A percentile compares a stretch with the other conserved stretches of the same genome.
Conservation (phyloP, 2,888 invertebrate genomes). For the Chaitophorus viminalis region DNA sequence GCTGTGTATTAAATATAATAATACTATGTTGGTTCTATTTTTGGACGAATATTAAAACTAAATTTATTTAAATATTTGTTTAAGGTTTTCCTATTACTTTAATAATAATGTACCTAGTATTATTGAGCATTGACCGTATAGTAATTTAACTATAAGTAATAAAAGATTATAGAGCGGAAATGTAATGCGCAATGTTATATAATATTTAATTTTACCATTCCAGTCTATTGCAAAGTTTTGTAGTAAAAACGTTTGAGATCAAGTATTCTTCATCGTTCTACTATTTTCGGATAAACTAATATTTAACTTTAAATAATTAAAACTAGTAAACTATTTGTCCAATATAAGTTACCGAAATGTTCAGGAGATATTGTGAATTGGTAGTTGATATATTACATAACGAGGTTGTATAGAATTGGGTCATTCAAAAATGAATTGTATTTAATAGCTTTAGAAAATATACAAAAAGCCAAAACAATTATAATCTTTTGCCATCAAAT, state of each 20-base stretch:
- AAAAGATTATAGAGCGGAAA: not conserved
- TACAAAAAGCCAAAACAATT: not conserved
- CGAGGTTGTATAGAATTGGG: not conserved
- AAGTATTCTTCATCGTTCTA: not conserved
- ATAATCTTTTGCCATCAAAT: no score
- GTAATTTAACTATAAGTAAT: not conserved
- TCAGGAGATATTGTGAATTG: not conserved
- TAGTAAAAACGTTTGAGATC: not conserved
- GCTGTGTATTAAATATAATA: not conserved
- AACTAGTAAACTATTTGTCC: not conserved
- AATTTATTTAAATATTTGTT: not conserved
- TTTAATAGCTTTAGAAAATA: not conserved
- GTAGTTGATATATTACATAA: not conserved
- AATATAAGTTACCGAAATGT: not conserved
- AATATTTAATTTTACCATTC: not conserved
- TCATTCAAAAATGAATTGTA: not conserved
- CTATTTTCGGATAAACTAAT: not conserved
- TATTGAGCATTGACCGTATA: not conserved
- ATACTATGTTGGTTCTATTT: not conserved
- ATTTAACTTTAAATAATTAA: not conserved
- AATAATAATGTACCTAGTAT: not conserved
- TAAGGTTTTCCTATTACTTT: not conserved
- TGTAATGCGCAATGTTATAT: not conserved
- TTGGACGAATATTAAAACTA: not conserved
- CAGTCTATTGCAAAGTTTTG: not conserved